These are phyloP conservation scores for Cryptocephalus primarius DNA, from an alignment of 2,888 invertebrate species.

Conservation along the genomic window DNA sequence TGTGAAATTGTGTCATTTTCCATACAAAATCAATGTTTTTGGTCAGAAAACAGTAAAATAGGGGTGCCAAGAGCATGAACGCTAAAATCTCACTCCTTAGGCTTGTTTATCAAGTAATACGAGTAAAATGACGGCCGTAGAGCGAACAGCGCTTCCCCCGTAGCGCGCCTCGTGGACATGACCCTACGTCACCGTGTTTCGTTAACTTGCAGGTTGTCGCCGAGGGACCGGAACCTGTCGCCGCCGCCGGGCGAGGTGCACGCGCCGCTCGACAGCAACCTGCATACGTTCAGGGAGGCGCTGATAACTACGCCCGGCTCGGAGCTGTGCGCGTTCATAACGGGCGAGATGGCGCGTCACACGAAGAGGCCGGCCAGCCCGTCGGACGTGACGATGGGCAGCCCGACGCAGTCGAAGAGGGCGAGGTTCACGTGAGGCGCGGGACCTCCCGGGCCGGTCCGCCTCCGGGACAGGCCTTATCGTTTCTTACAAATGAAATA, in stretches of 20 bases:
- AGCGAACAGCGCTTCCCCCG: too few relatives aligned
- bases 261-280: conserved; percentile 43
- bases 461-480: too few relatives aligned
- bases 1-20: too few relatives aligned
- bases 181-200: too few relatives aligned
- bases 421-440: conserved; percentile 53
- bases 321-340: conserved; percentile 62
- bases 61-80: too few relatives aligned
- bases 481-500: too few relatives aligned
- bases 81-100: too few relatives aligned
- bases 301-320: conserved; percentile 48
- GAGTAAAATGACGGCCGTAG: too few relatives aligned
- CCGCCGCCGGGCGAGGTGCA: conserved; percentile 33
- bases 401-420: conserved; percentile 63
- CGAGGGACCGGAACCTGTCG: conserved; percentile 40
- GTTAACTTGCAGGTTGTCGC: conserved; percentile 14
- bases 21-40: too few relatives aligned
- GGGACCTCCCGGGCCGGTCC: neutral
- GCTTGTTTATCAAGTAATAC: too few relatives aligned
- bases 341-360: conserved; percentile 62
- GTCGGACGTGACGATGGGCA: conserved; percentile 65
- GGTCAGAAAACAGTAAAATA: too few relatives aligned
- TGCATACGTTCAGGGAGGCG: conserved; percentile 66
- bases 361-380: conserved; percentile 59
- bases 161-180: too few relatives aligned